Base-by-base conservation (phyloP, 92 coral and sea anemone genomes). In the Zoanthus gigantus region DNA sequence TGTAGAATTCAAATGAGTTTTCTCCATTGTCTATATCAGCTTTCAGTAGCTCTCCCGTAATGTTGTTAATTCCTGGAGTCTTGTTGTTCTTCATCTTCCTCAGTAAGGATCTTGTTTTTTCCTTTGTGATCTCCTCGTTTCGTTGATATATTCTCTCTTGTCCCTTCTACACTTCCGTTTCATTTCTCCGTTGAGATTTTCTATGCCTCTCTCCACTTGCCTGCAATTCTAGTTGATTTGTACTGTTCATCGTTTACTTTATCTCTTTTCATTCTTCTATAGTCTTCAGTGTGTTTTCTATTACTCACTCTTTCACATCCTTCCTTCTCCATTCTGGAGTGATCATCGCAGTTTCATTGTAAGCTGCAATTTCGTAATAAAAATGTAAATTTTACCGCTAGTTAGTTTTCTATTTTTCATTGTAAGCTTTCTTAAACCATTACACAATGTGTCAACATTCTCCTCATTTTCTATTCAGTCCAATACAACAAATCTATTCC, bases 201-300 rank as follows among this genome's bases (percentile, higher is more conserved):
- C 56, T 50, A 50, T 50, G 56, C 68, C 68, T n/a, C 68, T 61
- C 23, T 61, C 28, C 68, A 61, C 68, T 61, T 61, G 68, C 68
- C 17, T 61, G 68, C 23, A 61, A 61, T 61, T 61, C 68, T 61
- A 61, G 68, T 61, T 61, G 68, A 61, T 61, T 61, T 61, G 23
- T 23, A 23, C 23, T 23, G 23, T 23, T 23, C 23, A 23, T 23
- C 23, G 23, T 23, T 23, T 23, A 23, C 23, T 23, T 23, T 61
- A 23, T n/a, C 13, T 5, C 17, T 61, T 15, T 61, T 61, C 68
- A 7, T 17, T 61, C n/a, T 61, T 17, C 17, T 61, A 23, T 61
- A 23, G 23, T 23, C 23, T 23, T 23, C 23, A 23, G 23, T 23
- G 23, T 23, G 23, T 23, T 23, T 23, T 61, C 56, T 61, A 6